Base-by-base conservation (phyloP, 2,113 vertebrate species). In the Istiophorus platypterus region DNA sequence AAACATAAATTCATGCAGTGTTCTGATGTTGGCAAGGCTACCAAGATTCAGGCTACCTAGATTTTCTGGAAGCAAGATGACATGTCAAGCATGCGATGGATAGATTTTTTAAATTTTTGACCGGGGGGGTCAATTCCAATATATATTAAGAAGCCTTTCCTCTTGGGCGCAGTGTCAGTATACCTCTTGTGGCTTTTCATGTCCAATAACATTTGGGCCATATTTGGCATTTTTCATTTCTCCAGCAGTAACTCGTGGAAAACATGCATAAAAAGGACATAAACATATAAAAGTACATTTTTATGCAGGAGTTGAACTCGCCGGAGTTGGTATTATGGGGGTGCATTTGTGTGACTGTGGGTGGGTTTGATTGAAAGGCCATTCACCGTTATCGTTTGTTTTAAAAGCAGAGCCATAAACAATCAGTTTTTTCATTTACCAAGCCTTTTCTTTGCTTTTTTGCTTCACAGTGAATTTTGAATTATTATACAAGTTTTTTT, bases 371-470 rank as follows among this genome's bases (percentile, higher is more conserved):
- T 31, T 67, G 61, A 79, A 61, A 72, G 79, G 72, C 75, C 47
- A 54, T 24, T 63, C n/a, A 74, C 75, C 42, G 39, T 80, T 88
- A 75, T 79, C 85, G 84, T 86, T 82, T 86, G 45, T 76, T 88
- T 72, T 74, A 59, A 80, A 74, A 82, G 80, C 66, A 77, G 57
- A 78, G 72, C 79, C 73, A 90, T 89, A 86, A 91, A 90, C 61
- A 82, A 78, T 75, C 39, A 47, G 67, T 77, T 41, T 81, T 84
- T 72, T 3, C 10, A 51, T 81, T 79, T 52, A 65, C 65, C 17
- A 39, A 64, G 47, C 27, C 14, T 64, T 61, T n/a, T 37, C 7
- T 29, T 70, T 71, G 42, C 45, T 26, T 75, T 64, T 82, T 70
- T 69, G 15, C 77, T 72, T 57, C 13, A 62, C 41, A 63, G 65